Evolutionary conservation across 2,113 vertebrate species (phyloP).

Genomic region (Lagopus leucura): DNA sequence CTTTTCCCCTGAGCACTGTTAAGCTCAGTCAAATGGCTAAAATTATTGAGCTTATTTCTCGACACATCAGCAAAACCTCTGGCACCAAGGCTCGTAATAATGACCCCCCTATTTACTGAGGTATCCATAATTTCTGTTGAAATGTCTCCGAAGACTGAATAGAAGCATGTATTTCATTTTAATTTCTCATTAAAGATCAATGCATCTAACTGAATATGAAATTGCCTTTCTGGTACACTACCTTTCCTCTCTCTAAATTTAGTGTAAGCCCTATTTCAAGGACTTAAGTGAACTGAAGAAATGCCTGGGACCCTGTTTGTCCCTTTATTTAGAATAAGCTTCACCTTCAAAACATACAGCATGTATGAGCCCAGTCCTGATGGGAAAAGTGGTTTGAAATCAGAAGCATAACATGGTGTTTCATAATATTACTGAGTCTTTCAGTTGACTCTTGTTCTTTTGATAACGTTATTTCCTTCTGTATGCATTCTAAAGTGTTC

Average conservation of each 20-base stretch:
- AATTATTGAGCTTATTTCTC: neutral
- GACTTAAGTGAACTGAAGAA: neutral
- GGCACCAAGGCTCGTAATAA: neutral
- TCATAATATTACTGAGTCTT: neutral
- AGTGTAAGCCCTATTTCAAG: neutral
- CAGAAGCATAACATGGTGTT: neutral
- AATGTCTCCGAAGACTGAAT: neutral
- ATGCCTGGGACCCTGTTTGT: neutral
- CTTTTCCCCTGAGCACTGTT: neutral
- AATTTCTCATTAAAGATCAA: neutral
- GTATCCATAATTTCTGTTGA: neutral
- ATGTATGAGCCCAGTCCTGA: too few species aligned
- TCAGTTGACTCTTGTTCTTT: neutral
- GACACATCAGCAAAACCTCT: accelerated
- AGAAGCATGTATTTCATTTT: neutral
- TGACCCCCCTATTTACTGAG: neutral
- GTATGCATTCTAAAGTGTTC: neutral
- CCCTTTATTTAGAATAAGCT: neutral
- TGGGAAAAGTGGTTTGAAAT: neutral
- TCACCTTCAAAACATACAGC: neutral
- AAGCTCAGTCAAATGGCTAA: neutral
- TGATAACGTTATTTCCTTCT: neutral
- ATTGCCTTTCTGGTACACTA: neutral
- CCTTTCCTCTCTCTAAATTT: neutral
- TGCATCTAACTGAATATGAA: neutral